Base-by-base conservation (phyloP, 2,888 invertebrate genomes). In the Dynastes maya region DNA sequence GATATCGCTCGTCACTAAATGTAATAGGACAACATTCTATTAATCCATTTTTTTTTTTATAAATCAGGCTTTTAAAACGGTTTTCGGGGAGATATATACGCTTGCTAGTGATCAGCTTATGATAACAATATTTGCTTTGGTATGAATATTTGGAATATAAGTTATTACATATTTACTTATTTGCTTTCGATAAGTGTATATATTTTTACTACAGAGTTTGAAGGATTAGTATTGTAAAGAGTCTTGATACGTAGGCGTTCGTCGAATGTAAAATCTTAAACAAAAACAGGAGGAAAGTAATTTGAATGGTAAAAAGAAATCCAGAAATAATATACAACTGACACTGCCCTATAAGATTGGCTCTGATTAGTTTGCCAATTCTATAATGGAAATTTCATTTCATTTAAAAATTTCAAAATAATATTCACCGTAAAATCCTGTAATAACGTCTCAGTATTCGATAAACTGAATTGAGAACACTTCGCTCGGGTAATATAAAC, bases 51-150 rank as follows among this genome's bases (percentile, higher is more conserved):
- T 55, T 22, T 53, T 1, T 5, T 22, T 22, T 58, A 29, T 63
- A 32, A 63, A 11, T 63, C 5, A 13, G 13, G 13, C 1, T 63
- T 61, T 63, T 63, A 2, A 13, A 63, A 63, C 4, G 32, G 11
- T 13, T 29, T 27, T 63, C 9, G 29, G 13, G 29, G 32, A 29
- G 29, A 32, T 63, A 32, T 13, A 22, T 27, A 61, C 13, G 32
- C 29, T 9, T 63, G 4, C 63, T 27, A 11, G 11, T 11, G 63
- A 13, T 2, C 13, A 27, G 2, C 29, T 32, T 32, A 8, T 29
- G 63, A 63, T 63, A 63, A 63, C 1, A 29, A 27, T 63, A 63
- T 63, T 63, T 63, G n/a, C 32, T 63, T 63, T 63, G 29, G 13
- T 4, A 63, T 2, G 11, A 27, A 63, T 63, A 29, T 63, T 63